Percentiles rank a stretch among this genome's conserved stretches.
Conservation (phyloP, 2,888 invertebrate species). For the Cataglyphis rosenhaueri region DNA sequence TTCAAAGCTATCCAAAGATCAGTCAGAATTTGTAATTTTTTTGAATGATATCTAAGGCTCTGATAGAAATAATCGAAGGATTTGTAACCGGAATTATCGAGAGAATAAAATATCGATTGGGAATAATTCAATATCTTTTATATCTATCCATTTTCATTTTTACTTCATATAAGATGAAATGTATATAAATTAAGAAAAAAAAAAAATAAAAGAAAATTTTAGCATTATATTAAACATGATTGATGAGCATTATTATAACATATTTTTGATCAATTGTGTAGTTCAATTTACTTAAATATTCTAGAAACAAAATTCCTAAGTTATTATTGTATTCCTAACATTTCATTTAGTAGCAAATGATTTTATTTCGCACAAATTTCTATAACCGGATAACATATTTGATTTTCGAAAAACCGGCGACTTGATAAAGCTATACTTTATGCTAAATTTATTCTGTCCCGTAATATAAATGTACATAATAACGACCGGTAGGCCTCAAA, state of each 20-base stretch:
- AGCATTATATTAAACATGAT: background rate
- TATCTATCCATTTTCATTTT: slow-evolving; percentile 31
- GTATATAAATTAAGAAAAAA: background rate
- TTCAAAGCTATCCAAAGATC: slow-evolving; percentile 1
- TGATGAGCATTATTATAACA: background rate
- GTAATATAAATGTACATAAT: slow-evolving; percentile 33
- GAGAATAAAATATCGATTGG: slow-evolving; percentile 65
- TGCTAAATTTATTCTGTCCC: slow-evolving; percentile 26
- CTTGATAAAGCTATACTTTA: slow-evolving; percentile 39
- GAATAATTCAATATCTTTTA: slow-evolving; percentile 68
- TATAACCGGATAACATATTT: background rate
- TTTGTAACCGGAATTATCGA: slow-evolving; percentile 30
- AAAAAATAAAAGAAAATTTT: background rate
- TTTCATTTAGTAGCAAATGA: background rate
- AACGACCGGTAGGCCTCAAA: slow-evolving; percentile 17
- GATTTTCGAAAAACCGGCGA: background rate
- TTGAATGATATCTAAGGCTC: background rate
- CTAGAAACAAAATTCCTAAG: background rate
- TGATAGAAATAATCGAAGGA: slow-evolving; percentile 54
- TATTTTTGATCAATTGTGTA: background rate
- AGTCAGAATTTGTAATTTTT: slow-evolving; percentile 16
- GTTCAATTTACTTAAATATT: background rate
- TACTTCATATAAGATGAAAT: background rate
- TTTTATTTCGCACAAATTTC: background rate
- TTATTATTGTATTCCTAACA: background rate